Evolutionary conservation across 1,140 invertebrate genomes (phyloP).

Genomic region (Solen grandis): DNA sequence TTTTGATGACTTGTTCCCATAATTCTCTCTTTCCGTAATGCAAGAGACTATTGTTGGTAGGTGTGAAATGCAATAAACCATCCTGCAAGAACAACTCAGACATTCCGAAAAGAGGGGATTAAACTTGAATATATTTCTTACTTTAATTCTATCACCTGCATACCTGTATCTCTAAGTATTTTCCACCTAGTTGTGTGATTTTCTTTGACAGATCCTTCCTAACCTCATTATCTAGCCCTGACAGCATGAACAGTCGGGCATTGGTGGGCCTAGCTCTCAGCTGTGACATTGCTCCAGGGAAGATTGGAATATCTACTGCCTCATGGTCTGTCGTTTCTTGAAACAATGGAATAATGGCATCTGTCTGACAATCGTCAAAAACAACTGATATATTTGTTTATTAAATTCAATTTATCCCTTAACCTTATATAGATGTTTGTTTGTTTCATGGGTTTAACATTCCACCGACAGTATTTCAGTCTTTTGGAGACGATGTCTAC

Average conservation of each 20-base stretch:
- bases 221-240: conserved; percentile 52
- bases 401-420: too few relatives aligned
- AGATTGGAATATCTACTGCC: too few relatives aligned
- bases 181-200: conserved; percentile 58
- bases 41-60: too few relatives aligned
- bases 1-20: neutral
- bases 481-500: too few relatives aligned
- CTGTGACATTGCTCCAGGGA: conserved; percentile 7
- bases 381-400: too few relatives aligned
- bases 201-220: conserved; percentile 48
- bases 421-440: too few relatives aligned
- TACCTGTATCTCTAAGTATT: conserved; percentile 61
- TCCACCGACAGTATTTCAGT: too few relatives aligned
- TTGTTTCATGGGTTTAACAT: too few relatives aligned
- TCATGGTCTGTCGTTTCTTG: too few relatives aligned
- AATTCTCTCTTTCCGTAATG: neutral
- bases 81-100: neutral
- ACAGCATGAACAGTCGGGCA: conserved; percentile 57
- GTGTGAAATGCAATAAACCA: neutral
- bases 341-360: too few relatives aligned
- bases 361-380: too few relatives aligned
- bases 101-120: neutral
- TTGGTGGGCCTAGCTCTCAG: conserved; percentile 8
- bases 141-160: neutral
- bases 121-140: neutral